Evolutionary conservation across 2,113 vertebrate genomes (phyloP).

Genomic region (Eptesicus fuscus): DNA sequence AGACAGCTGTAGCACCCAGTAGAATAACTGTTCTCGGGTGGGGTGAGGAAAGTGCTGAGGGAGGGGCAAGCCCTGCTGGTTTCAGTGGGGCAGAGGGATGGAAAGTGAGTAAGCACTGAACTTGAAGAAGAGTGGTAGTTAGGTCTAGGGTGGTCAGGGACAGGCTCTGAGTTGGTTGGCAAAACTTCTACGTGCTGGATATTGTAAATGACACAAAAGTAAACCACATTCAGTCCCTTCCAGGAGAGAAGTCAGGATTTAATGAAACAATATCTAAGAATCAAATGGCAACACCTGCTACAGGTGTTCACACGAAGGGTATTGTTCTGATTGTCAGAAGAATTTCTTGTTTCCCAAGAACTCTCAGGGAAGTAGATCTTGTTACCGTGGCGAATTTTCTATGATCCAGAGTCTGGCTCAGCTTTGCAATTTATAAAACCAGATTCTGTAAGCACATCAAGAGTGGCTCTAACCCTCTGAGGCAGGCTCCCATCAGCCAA

Average conservation of each 20-base stretch:
- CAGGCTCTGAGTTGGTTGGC: not conserved
- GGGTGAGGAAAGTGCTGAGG: not conserved
- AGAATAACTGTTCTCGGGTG: not conserved
- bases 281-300: not conserved
- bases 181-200: not conserved
- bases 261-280: not conserved
- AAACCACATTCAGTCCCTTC: not conserved
- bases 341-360: not conserved
- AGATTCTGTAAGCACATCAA: not conserved
- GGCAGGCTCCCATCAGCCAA: not conserved
- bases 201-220: not conserved
- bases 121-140: not conserved
- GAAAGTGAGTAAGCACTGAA: not conserved
- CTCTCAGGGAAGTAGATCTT: not conserved
- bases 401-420: not conserved
- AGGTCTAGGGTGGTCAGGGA: not conserved
- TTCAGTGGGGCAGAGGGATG: not conserved
- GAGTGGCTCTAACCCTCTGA: not conserved
- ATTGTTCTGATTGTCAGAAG: not conserved
- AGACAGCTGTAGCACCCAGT: not conserved
- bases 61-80: not conserved
- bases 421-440: not conserved
- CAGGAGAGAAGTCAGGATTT: not conserved
- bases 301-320: not conserved
- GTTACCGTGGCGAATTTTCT: not conserved